Evolutionary conservation across 2,888 invertebrate genomes (phyloP), one percentile per base, ranked within the genome.

Genomic region (Amiota minor): DNA sequence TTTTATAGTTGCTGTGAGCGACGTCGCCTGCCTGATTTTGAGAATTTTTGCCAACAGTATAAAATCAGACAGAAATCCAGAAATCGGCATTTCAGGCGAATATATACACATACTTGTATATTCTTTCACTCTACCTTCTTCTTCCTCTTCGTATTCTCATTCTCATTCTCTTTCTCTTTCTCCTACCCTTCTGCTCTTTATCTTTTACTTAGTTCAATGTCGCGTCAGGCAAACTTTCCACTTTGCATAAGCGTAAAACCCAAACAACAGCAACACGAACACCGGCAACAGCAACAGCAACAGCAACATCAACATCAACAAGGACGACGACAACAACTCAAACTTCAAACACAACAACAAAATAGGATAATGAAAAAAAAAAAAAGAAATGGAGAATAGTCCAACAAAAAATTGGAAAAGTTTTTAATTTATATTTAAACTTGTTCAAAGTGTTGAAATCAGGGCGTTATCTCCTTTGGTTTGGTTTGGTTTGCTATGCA

Each of bases 341-440:
- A 59, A 20, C 65, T 65, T 20, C 65, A 23, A 64, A 50, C 61
- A 64, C 53, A 50, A n/a, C 53, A 75, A 73, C 61, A 69, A 76
- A 76, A 80, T 18, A 18, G 18, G 18, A 59, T n/a, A 9, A 16
- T 6, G 18, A 20, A 11, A 3, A 59, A 16, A 59, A 59, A 2
- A 59, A 0, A 59, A 59, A 64, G 45, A 64, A 20, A 20, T 18
- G 18, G 12, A 11, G 18, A 59, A 59, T 9, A 18, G 18, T 16
- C 49, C 62, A 75, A 71, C 76, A 80, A 86, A 84, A 86, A 84
- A 86, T 85, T 82, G 79, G 81, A 85, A 89, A 88, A 88, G 82
- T 89, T 88, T 88, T 86, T 88, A 89, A 89, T 89, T 89, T 88
- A 88, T 89, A 87, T 87, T 85, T 83, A 85, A 88, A 87, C 85